These are phyloP conservation scores for Entomobrya multifasciata DNA, from an alignment of 2,888 invertebrate species.

Conservation along the genomic window DNA sequence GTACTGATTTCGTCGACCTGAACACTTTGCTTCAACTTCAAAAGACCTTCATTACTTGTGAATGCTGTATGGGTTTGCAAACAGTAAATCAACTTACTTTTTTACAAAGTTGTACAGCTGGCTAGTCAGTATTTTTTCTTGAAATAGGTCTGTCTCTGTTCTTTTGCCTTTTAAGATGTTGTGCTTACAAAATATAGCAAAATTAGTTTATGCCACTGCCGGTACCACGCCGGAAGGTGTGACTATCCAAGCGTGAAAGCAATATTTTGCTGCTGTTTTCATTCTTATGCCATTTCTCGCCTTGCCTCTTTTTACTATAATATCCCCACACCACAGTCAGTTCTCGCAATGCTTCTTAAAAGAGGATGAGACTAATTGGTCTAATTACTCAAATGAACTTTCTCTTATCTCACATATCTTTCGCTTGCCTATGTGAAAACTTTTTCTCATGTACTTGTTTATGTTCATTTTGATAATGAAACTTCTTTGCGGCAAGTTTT, in stretches of 20 bases:
- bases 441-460: background rate
- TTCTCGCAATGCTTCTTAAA: conserved; percentile 10
- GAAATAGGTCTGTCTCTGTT: background rate
- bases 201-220: background rate
- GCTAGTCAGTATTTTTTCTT: background rate
- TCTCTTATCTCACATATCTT: background rate
- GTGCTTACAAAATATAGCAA: background rate
- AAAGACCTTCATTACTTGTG: no score
- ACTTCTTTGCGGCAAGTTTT: no score
- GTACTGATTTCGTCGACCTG: background rate
- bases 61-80: background rate
- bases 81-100: conserved; percentile 9
- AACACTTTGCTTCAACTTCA: background rate
- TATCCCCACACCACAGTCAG: no score
- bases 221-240: conserved; percentile 46
- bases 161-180: background rate
- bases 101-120: background rate
- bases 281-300: no score
- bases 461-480: no score
- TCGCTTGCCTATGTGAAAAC: no score
- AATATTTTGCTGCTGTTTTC: conserved; percentile 45
- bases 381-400: conserved; percentile 70
- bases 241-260: conserved; percentile 50
- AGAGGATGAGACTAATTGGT: conserved; percentile 66
- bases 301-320: no score